Base-by-base conservation (phyloP, 1,140 invertebrate species). In the Aplysia californica region DNA sequence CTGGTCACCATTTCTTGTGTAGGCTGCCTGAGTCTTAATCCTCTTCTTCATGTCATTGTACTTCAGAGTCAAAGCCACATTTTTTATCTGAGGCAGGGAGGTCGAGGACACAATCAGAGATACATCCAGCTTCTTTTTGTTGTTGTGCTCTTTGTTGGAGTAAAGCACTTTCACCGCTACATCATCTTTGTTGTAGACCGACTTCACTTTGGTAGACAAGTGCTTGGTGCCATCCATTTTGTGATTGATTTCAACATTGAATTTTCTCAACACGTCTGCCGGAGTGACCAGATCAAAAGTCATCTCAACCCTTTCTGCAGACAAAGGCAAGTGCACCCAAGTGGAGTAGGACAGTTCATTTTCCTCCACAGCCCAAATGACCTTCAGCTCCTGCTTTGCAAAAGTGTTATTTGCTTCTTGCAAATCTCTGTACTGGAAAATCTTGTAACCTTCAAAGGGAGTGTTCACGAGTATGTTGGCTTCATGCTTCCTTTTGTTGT, bases 81-180 rank as follows among this genome's bases (percentile, higher is more conserved):
- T 64, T 39, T 39, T 20, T 0, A 21, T 55, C 3, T 67, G n/a
- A 4, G 65, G 59, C 21, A 69, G 18, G 21, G 59, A 58, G n/a
- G n/a, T n/a, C 18, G 77, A 78, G 26, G 33, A 61, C 2, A 78
- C 38, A 23, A 44, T 59, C 0, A 58, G 31, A 21, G 65, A 29
- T 2, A 15, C 71, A 18, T 50, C 39, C 36, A 75, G n/a, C 5
- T 41, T 18, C 20, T 72, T 64, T 41, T 38, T 74, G 4, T 91
- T 87, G 97, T 96, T 50, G 92, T 88, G 66, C 93, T 89, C 2
- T 97, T 89, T 20, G 59, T 64, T 73, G 56, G 56, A 18, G 15
- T 29, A 21, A 5, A 56, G 33, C 1, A 64, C 38, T 5, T 10
- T 36, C 3, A 29, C 26, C 2, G 35, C 31, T 3, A 73, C 15